A percentile compares a stretch with the other conserved stretches of the same genome.
Conservation (phyloP, 2,888 invertebrate genomes). For the Eulithis prunata region DNA sequence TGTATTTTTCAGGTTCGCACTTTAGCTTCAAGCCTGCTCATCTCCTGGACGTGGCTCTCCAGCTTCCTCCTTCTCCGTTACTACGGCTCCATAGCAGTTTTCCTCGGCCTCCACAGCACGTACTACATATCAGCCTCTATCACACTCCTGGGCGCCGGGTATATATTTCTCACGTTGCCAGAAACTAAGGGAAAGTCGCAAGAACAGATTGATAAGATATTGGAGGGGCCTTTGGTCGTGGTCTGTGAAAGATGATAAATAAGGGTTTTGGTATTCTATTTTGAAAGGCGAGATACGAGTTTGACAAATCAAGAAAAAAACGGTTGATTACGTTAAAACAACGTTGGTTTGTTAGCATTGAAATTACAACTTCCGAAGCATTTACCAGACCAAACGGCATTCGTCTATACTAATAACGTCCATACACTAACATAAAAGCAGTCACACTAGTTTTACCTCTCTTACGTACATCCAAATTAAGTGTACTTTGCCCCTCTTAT, state of each 20-base stretch:
- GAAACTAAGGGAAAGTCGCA: conserved; percentile 73
- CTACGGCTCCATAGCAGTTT: conserved; percentile 66
- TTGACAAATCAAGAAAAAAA: no score
- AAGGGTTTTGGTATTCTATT: conserved; percentile 30
- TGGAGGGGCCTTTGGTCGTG: conserved; percentile 66
- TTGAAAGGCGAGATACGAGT: no score
- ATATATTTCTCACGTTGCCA: conserved; percentile 64
- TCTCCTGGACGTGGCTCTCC: conserved; percentile 79
- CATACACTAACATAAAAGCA: background rate
- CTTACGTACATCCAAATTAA: no score
- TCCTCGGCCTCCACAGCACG: conserved; percentile 70
- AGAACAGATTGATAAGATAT: conserved; percentile 64
- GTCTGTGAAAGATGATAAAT: conserved; percentile 46
- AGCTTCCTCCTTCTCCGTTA: conserved; percentile 75
- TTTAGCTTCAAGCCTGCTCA: conserved; percentile 74
- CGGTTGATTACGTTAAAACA: background rate
- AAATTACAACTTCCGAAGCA: background rate
- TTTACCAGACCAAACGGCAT: background rate
- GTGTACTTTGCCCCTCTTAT: no score
- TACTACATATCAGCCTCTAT: conserved; percentile 74
- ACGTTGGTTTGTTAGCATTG: background rate
- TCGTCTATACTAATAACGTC: background rate
- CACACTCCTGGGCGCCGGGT: conserved; percentile 70
- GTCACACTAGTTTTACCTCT: background rate
- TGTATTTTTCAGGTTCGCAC: conserved; percentile 63